Conservation (phyloP, 2,888 invertebrate species). For the Monoplex corrugatus region DNA sequence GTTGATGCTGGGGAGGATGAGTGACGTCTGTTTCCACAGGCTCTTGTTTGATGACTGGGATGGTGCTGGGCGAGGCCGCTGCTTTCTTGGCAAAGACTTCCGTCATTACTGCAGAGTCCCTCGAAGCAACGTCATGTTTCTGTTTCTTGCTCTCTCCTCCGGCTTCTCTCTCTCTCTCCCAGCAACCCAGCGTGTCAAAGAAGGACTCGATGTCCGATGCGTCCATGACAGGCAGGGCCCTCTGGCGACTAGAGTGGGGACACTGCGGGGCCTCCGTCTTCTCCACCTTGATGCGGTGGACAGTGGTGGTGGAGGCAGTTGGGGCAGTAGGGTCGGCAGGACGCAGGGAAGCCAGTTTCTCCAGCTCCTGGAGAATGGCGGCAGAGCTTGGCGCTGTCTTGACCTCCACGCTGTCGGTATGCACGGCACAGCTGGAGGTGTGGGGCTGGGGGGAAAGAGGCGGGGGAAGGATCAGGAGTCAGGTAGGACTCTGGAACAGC, state of each 20-base stretch:
- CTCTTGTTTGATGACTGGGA: constrained; percentile 11
- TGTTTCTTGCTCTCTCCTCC: constrained; percentile 43
- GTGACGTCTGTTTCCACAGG: constrained; percentile 33
- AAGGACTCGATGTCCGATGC: constrained; percentile 60
- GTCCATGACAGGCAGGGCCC: constrained; percentile 61
- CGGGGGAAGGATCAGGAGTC: constrained; percentile 76
- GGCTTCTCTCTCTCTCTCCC: not conserved
- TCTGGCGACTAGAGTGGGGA: constrained; percentile 29
- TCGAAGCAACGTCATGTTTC: constrained; percentile 30
- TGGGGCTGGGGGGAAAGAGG: constrained; percentile 71
- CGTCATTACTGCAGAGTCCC: constrained; percentile 42
- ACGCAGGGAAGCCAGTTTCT: constrained; percentile 60
- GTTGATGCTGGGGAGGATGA: not conserved
- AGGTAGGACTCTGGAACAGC: constrained; percentile 73
- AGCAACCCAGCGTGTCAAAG: constrained; percentile 53
- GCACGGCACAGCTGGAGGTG: constrained; percentile 44
- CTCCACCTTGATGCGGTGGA: constrained; percentile 45
- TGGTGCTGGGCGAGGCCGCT: not conserved
- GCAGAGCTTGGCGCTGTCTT: constrained; percentile 32
- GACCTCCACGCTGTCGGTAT: constrained; percentile 42
- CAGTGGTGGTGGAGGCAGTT: constrained; percentile 28
- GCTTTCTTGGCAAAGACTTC: not conserved
- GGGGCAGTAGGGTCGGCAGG: not conserved
- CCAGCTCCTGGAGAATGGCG: constrained; percentile 63
- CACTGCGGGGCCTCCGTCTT: not conserved